Conservation (phyloP, 2,888 invertebrate genomes). For the Biston betularia region DNA sequence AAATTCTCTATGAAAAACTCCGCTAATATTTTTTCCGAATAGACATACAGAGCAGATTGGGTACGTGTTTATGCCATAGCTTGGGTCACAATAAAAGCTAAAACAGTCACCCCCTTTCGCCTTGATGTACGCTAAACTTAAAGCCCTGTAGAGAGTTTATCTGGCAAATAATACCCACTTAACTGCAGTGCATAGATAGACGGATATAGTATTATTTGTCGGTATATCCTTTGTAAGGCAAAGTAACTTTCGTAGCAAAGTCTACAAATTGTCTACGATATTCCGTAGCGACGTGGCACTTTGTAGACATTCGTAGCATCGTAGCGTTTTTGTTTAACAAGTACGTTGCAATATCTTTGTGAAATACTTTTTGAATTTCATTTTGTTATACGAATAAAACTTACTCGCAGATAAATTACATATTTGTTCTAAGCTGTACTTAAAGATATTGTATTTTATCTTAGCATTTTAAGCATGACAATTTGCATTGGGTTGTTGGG, state of each 20-base stretch:
- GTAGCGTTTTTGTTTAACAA: constrained; percentile 29
- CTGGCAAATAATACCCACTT: constrained; percentile 44
- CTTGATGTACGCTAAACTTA: neutral
- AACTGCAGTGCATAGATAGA: constrained; percentile 20
- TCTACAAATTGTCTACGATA: constrained; percentile 60
- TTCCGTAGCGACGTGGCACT: constrained; percentile 52
- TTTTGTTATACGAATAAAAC: neutral
- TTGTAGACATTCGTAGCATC: constrained; percentile 43
- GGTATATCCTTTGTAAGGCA: constrained; percentile 44
- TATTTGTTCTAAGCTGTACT: neutral
- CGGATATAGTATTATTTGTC: constrained; percentile 38
- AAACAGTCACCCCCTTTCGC: too few relatives aligned
- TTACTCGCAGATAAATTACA: neutral
- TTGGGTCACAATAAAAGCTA: too few relatives aligned
- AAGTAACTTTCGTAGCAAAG: constrained; percentile 48
- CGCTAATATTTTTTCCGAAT: too few relatives aligned
- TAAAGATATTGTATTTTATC: too few relatives aligned
- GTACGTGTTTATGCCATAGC: too few relatives aligned
- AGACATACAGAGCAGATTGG: too few relatives aligned
- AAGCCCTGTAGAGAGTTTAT: neutral
- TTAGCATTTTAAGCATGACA: too few relatives aligned
- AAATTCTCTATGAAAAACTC: too few relatives aligned
- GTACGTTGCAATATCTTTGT: constrained; percentile 21
- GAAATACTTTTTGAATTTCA: constrained; percentile 2
- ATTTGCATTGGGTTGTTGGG: too few relatives aligned